Evolutionary conservation across 1,140 invertebrate genomes (phyloP), one percentile per base, ranked within the genome.

Genomic region (Orchesella cincta): DNA sequence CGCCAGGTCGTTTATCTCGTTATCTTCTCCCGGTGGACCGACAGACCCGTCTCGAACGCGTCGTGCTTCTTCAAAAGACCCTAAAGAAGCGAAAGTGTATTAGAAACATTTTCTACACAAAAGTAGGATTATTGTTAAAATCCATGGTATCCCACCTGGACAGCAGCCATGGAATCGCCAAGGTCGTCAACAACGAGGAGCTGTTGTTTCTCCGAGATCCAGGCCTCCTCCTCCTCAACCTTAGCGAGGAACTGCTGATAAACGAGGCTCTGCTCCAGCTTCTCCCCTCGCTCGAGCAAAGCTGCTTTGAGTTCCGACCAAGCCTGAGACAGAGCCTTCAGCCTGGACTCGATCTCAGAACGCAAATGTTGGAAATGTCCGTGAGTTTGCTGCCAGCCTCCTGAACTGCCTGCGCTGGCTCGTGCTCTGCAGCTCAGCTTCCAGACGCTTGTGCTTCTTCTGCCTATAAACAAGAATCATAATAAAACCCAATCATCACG

Each of bases 201-300:
- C 85, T 99, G 97, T 84, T 99, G 97, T 85, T 99, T 99, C 87
- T 99, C 98, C 78, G 91, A 93, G 67, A 99, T 98, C 98, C 98
- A 99, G 0, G 98, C 96, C 85, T 99, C 97, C 86, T 99, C 98
- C 85, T 99, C 98, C 84, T 99, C 98, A 39, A 99, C 93, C 85
- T 98, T 97, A 72, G 97, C 96, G 79, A 98, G 88, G 89, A 99
- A 99, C 85, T 99, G 96, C 86, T 99, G 97, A 87, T 94, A 96
- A 5, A 93, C 94, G 26, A 98, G 88, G 12, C 95, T 97, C 86
- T 98, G 95, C 79, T 98, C 96, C 81, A 98, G 86, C 85, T 97
- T 98, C 80, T 95, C 91, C 3, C 95, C 96, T 74, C 97, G 87
- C 57, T 91, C 93, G 0, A 91, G 91, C 14, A 95, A 93, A 84